Percentiles rank a stretch among this genome's conserved stretches.
Evolutionary conservation across 92 coral and sea anemone genomes (phyloP).

Genomic region (Montipora capitata): DNA sequence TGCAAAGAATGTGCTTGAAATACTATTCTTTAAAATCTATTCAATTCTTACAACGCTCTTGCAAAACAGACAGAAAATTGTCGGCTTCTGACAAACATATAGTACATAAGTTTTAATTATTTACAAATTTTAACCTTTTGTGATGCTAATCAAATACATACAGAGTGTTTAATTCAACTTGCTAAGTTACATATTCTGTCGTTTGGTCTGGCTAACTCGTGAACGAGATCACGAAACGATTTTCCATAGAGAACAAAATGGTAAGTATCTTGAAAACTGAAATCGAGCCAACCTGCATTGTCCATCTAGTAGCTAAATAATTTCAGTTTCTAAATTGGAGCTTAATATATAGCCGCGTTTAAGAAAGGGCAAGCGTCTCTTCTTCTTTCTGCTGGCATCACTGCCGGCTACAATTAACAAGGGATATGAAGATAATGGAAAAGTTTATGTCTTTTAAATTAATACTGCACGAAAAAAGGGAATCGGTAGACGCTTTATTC

Average conservation of each 20-base stretch:
- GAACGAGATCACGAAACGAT: neutral
- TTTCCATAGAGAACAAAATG: neutral
- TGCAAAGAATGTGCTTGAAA: neutral
- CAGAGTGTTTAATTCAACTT: constrained; percentile 8
- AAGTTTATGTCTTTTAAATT: too few relatives aligned
- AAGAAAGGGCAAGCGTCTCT: too few relatives aligned
- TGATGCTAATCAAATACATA: neutral
- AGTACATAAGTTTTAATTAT: neutral
- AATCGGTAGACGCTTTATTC: too few relatives aligned
- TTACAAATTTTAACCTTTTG: constrained; percentile 2
- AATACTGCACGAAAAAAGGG: too few relatives aligned
- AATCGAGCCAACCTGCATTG: neutral
- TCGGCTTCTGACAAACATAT: neutral
- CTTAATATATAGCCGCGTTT: too few relatives aligned
- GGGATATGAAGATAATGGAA: too few relatives aligned
- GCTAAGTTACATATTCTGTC: neutral
- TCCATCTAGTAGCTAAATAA: neutral
- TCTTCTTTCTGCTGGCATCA: too few relatives aligned
- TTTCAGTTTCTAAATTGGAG: too few relatives aligned
- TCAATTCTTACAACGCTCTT: neutral
- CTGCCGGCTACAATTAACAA: neutral
- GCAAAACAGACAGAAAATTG: neutral
- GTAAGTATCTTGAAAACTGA: neutral
- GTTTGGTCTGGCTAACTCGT: constrained; percentile 3
- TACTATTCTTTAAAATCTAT: neutral